Evolutionary conservation across 2,113 vertebrate species (phyloP).

Genomic region (Eulacestoma nigropectus): DNA sequence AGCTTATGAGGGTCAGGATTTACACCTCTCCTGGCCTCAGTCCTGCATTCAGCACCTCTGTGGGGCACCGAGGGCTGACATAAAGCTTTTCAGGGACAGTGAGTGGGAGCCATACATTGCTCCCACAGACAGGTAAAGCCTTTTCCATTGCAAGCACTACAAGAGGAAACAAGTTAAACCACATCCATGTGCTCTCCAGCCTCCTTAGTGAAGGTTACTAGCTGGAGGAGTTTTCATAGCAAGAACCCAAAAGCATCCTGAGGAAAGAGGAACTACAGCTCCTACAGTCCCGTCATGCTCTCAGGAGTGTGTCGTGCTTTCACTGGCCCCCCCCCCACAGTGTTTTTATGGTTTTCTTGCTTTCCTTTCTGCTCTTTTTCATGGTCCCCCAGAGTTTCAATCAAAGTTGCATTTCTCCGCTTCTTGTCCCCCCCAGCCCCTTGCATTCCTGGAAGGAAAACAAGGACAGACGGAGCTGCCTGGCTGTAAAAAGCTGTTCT

Average conservation of each 20-base stretch:
- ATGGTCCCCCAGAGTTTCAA: neutral
- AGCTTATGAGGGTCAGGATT: neutral
- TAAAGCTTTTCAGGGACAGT: neutral
- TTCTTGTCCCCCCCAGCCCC: neutral
- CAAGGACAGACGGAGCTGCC: neutral
- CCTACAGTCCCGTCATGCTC: neutral
- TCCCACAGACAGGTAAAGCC: neutral
- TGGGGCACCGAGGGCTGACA: neutral
- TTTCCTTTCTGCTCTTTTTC: slow-evolving; percentile 8
- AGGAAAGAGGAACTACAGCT: neutral
- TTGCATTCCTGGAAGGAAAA: slow-evolving; percentile 31
- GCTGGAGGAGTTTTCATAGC: neutral
- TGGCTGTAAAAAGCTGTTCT: slow-evolving; percentile 34
- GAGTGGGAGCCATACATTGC: rapidly evolving
- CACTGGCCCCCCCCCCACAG: neutral
- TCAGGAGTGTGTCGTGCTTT: neutral
- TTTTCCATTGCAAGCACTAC: neutral
- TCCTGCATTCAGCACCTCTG: neutral
- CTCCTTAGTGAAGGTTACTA: neutral
- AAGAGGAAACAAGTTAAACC: neutral
- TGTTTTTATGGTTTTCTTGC: neutral
- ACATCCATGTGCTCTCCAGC: rapidly evolving
- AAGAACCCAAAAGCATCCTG: neutral
- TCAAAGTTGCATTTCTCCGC: neutral
- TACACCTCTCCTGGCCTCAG: neutral